A percentile compares a stretch with the other conserved stretches of the same genome.
Evolutionary conservation across 2,113 vertebrate genomes (phyloP).

Genomic region (Trogon melanurus): DNA sequence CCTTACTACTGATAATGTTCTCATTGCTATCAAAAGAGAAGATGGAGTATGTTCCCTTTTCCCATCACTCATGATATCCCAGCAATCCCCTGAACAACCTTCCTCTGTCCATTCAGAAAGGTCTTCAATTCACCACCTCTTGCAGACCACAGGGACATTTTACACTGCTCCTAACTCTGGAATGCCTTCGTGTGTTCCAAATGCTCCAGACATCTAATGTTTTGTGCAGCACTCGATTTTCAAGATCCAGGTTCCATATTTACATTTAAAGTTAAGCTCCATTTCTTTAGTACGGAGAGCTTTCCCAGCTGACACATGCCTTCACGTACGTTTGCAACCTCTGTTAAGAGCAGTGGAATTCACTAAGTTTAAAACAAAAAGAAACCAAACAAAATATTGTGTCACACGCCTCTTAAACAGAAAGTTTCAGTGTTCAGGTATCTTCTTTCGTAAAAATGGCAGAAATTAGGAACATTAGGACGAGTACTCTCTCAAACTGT

Average conservation of each 20-base stretch:
- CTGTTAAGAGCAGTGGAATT: background rate
- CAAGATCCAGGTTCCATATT: background rate
- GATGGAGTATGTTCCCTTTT: background rate
- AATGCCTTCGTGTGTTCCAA: rapidly evolving
- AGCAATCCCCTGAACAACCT: background rate
- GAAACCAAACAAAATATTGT: background rate
- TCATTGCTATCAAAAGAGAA: background rate
- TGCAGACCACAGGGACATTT: background rate
- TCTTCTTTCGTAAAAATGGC: background rate
- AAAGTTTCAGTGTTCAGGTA: background rate
- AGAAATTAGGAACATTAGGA: background rate
- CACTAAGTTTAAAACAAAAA: background rate
- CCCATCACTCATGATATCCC: background rate
- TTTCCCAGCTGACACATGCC: background rate
- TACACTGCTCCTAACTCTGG: background rate
- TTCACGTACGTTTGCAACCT: rapidly evolving
- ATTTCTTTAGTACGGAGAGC: background rate
- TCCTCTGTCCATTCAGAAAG: background rate
- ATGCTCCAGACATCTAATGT: background rate
- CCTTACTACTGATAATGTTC: background rate
- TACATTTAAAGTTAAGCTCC: background rate
- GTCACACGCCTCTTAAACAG: background rate
- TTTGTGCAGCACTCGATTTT: background rate
- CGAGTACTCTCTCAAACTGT: background rate
- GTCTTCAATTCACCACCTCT: background rate